These are phyloP conservation scores for Melieria crassipennis DNA, from an alignment of 2,888 invertebrate species.

Conservation along the genomic window DNA sequence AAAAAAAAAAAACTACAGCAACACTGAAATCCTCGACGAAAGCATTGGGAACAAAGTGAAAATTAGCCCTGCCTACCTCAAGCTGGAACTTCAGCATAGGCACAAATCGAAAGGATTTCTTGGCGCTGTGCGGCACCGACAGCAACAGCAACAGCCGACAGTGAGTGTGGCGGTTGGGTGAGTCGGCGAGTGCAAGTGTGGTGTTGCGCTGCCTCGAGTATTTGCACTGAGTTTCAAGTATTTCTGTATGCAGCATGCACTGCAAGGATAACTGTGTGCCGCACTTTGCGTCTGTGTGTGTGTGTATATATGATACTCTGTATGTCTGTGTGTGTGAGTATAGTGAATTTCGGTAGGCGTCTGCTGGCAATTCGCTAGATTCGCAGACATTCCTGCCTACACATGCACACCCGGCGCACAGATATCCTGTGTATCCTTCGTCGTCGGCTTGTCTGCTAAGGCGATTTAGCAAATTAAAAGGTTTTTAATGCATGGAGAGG, in stretches of 20 bases:
- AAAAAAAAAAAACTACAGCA: neutral
- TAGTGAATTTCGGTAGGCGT: constrained; percentile 7
- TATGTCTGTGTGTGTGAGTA: neutral
- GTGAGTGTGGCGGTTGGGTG: too few relatives aligned
- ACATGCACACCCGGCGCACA: constrained; percentile 16
- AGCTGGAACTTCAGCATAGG: neutral
- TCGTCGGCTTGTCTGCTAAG: constrained; percentile 57
- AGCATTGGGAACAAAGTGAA: constrained; percentile 46
- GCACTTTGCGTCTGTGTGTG: neutral
- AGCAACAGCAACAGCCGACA: too few relatives aligned
- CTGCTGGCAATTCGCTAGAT: constrained; percentile 9
- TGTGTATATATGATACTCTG: neutral
- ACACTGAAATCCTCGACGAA: constrained; percentile 6
- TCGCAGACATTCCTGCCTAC: constrained; percentile 23
- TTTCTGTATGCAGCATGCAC: neutral
- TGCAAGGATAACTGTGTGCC: neutral
- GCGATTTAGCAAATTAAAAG: constrained; percentile 65
- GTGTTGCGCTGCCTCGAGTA: constrained; percentile 9
- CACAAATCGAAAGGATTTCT: constrained; percentile 15
- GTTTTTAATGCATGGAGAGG: constrained; percentile 63
- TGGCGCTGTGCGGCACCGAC: neutral
- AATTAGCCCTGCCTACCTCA: constrained; percentile 47
- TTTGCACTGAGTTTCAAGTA: constrained; percentile 11
- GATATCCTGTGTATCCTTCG: constrained; percentile 30
- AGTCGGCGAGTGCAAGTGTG: neutral